These are phyloP conservation scores for Megalops atlanticus DNA, from an alignment of 2,113 vertebrate species.

Conservation along the genomic window DNA sequence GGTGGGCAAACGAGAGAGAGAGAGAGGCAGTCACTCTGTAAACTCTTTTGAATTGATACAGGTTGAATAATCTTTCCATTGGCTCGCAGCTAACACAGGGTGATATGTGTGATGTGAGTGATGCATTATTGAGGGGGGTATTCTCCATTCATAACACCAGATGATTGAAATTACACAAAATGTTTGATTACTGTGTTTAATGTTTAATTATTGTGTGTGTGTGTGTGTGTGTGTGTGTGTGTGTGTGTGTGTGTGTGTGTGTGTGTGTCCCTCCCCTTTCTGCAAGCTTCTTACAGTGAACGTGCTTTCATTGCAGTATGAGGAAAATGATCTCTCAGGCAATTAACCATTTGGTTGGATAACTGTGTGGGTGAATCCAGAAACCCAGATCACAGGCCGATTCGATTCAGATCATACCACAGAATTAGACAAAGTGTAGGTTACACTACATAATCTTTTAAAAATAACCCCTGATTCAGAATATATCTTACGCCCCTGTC, in stretches of 20 bases:
- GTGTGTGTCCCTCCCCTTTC: no score
- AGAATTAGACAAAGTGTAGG: no score
- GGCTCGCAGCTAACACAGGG: conserved; percentile 3
- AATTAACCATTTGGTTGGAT: background rate
- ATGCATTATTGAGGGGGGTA: background rate
- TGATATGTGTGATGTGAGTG: no score
- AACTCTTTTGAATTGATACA: background rate
- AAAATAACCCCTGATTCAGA: background rate
- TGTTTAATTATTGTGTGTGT: no score
- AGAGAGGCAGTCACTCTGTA: background rate
- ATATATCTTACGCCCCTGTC: background rate
- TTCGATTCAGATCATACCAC: background rate
- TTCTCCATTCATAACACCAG: background rate
- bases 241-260: no score
- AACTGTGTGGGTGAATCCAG: background rate
- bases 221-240: no score
- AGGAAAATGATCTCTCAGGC: background rate
- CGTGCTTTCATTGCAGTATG: background rate
- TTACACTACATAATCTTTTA: no score
- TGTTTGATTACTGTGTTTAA: background rate
- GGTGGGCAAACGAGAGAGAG: background rate
- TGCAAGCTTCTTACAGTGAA: background rate
- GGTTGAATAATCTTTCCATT: background rate
- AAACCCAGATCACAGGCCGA: background rate
- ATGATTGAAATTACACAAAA: background rate